Evolutionary conservation across 1,140 invertebrate genomes (phyloP), one percentile per base, ranked within the genome.

Genomic region (Trigoniulus corallinus): DNA sequence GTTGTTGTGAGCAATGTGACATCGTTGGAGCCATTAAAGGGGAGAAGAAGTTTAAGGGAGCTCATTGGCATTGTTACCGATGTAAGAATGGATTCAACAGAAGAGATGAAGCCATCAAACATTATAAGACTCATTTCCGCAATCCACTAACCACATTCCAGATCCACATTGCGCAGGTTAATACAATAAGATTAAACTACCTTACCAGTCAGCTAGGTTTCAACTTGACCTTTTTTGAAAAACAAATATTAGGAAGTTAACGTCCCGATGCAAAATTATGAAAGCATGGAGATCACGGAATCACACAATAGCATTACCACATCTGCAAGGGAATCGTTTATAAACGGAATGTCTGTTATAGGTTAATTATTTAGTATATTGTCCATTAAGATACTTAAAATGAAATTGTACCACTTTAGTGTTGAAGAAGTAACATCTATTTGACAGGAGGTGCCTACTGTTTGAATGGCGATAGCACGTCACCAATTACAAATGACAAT

Each of bases 81-180:
- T 68, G 67, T 57, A 50, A 62, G 15, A 68, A 68, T 61, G 67
- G 67, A 1, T 68, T 68, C 54, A 67, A 67, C 50, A 54, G 67
- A 42, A 52, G 66, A 47, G 65, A 68, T 56, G 67, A 68, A 46
- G 67, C 67, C 7, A 62, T 67, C 37, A 68, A 68, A 58, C 67
- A 68, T 54, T 68, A 66, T 50, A 66, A 64, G 56, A 68, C 67
- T 21, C 67, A 68, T 48, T 68, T 68, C 53, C 53, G 67, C 52
- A 67, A 67, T 59, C 66, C 67, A 44, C 63, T 66, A 48, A 68
- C 67, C 15, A 68, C 67, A 4, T 67, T 68, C 53, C 67, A 68
- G 53, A 68, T 68, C 22, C 65, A 67, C 37, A 64, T 68, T 41
- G 56, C 64, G 45, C 65, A 67, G 62, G 67, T 53, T n/a, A n/a